phyloP scores from a whole-genome alignment of 2,888 invertebrate species.

The Shargacucullia verbasci region DNA sequence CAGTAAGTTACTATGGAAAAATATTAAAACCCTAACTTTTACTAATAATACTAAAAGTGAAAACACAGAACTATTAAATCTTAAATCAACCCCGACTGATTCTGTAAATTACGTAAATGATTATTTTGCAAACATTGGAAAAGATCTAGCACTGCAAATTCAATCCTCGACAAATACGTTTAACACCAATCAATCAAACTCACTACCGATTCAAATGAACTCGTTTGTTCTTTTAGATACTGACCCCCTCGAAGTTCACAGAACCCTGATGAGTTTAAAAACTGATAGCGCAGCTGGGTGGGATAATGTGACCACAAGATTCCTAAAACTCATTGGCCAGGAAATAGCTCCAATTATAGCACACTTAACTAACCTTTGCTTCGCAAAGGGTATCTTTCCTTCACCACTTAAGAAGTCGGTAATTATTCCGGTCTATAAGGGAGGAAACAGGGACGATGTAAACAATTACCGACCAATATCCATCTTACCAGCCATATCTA shows the following conservation, averaged over 20 bases:
- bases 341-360: no score
- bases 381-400: no score
- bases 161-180: not conserved
- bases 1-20: slow-evolving; percentile 3
- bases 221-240: slow-evolving; percentile 2
- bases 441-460: no score
- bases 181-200: not conserved
- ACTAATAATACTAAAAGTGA: not conserved
- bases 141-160: not conserved
- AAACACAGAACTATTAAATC: not conserved
- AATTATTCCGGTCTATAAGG: no score
- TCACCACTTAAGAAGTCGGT: no score
- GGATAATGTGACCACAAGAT: no score
- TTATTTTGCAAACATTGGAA: not conserved
- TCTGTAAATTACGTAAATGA: not conserved
- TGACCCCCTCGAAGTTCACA: not conserved
- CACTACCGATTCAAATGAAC: not conserved
- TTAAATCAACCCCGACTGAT: no score
- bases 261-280: not conserved
- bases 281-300: not conserved
- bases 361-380: no score
- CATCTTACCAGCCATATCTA: no score
- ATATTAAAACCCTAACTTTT: not conserved
- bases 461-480: no score
- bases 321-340: no score